Conservation (phyloP, 2,113 vertebrate genomes). For the Myrmecophaga tridactyla region DNA sequence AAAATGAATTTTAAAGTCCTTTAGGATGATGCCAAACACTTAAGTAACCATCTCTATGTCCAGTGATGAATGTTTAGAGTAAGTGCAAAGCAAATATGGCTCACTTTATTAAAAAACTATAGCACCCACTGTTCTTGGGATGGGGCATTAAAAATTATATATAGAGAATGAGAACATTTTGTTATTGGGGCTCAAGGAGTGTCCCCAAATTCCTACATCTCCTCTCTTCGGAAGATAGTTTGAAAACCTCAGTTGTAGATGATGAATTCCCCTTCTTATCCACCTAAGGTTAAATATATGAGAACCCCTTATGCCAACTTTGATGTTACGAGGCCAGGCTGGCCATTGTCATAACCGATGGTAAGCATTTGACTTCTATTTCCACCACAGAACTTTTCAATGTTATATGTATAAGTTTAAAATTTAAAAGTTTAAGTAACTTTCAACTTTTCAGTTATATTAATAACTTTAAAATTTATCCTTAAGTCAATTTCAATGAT, state of each 20-base stretch:
- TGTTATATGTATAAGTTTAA: background rate
- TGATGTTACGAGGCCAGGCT: background rate
- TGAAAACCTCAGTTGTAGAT: background rate
- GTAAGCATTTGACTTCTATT: background rate
- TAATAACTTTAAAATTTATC: background rate
- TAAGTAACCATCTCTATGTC: background rate
- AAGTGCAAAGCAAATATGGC: background rate
- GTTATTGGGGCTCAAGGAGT: background rate
- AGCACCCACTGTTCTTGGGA: too few species aligned
- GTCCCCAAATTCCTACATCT: background rate
- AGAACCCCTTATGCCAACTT: background rate
- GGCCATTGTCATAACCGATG: background rate
- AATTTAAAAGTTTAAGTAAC: too few species aligned
- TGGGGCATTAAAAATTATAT: too few species aligned
- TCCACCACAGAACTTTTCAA: background rate
- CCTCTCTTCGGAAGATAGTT: background rate
- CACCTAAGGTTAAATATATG: constrained; percentile 6
- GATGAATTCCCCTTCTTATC: constrained; percentile 6
- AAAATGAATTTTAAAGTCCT: constrained; percentile 27
- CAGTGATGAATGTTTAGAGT: background rate
- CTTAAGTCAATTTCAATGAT: background rate
- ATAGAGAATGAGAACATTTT: background rate
- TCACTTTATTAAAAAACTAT: background rate
- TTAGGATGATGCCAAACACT: background rate
- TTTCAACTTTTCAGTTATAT: too few species aligned